Percentiles rank a stretch among this genome's conserved stretches.
These are phyloP conservation scores for Myotis vivesi DNA, from an alignment of 2,797 vertebrate species.

Conservation along the genomic window DNA sequence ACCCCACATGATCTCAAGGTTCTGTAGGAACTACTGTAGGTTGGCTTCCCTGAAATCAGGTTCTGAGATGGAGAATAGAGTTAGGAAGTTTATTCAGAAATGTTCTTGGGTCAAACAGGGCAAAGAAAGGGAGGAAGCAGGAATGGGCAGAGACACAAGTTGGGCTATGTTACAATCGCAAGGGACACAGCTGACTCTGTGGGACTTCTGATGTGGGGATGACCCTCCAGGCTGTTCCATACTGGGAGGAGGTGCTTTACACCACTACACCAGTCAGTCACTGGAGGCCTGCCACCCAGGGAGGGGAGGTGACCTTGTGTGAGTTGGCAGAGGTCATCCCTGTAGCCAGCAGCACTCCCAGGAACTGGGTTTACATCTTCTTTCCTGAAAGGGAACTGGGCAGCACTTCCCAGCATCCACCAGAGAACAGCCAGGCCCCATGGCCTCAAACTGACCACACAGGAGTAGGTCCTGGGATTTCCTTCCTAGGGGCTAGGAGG, in stretches of 20 bases:
- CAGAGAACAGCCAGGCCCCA: background rate
- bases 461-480: background rate
- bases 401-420: background rate
- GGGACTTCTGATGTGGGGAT: background rate
- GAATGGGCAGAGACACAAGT: too few relatives aligned
- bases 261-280: accelerated
- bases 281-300: background rate
- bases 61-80: background rate
- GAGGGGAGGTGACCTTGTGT: background rate
- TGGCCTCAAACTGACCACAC: background rate
- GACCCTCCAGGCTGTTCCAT: background rate
- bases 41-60: too few relatives aligned
- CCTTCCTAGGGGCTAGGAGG: background rate
- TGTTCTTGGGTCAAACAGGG: background rate
- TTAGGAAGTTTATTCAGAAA: background rate
- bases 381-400: background rate
- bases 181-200: accelerated
- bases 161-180: accelerated
- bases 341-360: background rate
- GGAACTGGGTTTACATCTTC: too few relatives aligned
- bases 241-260: background rate
- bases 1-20: background rate
- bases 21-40: too few relatives aligned
- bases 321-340: background rate
- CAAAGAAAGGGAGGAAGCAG: too few relatives aligned